Evolutionary conservation across 2,797 vertebrate species (phyloP), one percentile per base, ranked within the genome.

Genomic region (Sebastes cheni): DNA sequence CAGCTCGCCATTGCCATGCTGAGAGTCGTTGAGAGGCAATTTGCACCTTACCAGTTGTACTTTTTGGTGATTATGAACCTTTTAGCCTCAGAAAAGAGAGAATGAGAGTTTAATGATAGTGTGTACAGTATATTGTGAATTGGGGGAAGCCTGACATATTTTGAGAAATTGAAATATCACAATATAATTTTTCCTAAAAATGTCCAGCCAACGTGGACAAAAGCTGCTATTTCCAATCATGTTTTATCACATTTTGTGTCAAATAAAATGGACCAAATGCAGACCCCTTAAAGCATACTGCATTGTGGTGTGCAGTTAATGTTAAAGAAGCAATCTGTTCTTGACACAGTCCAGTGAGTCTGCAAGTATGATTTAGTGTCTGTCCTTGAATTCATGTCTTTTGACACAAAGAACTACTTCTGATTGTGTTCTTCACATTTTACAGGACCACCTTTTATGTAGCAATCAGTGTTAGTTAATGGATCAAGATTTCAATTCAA

Each of bases 401-500:
- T 27, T 50, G 20, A 68, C 46, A 30, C 18, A 6, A 14, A 50
- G 11, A 13, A 55, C 7, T 58, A 16, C 59, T 79, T 68, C 39
- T 67, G n/a, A 67, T 65, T 50, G 32, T 65, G 25, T 65, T 64
- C 56, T 66, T 30, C 11, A 29, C 72, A 59, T 61, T 77, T 67
- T 70, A 23, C 8, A 58, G 34, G 12, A 30, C 11, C 8, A 6
- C 39, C 46, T 70, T 79, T 85, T 78, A 71, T 77, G 62, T 61
- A 50, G 29, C 42, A 84, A 67, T 81, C 77, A 59, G 36, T 62
- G 22, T 72, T 56, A 42, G 18, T 55, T 77, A 61, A 65, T 54
- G 16, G 72, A 77, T 79, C 30, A 70, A 34, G 36, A 77, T 70
- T 75, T 66, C 55, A 76, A 20, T 75, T 36, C 16, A 62, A 77